A percentile compares a stretch with the other conserved stretches of the same genome.
Conservation (phyloP, 2,113 vertebrate genomes). For the Geococcyx californianus region DNA sequence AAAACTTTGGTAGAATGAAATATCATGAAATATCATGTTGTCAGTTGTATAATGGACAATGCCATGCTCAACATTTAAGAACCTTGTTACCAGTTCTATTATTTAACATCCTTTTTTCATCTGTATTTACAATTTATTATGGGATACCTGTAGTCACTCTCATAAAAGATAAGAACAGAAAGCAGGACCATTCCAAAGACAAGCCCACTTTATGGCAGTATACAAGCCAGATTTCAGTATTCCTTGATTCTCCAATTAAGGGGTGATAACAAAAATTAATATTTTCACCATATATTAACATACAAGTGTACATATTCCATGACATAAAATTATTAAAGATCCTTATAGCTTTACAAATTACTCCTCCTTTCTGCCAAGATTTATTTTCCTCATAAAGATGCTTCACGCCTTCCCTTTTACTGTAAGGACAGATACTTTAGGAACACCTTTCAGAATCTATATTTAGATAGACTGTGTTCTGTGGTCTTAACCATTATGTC, state of each 20-base stretch:
- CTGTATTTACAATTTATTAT: background rate
- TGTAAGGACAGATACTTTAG: background rate
- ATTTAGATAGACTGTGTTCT: background rate
- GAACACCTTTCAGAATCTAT: background rate
- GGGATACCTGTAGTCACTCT: background rate
- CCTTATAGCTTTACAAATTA: background rate
- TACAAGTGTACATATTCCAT: background rate
- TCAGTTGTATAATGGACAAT: background rate
- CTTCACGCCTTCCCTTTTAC: background rate
- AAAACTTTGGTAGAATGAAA: background rate
- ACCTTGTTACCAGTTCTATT: background rate
- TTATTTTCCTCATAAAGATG: background rate
- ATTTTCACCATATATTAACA: background rate
- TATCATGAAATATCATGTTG: background rate
- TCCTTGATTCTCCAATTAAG: background rate
- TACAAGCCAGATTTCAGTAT: background rate
- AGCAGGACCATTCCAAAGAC: background rate
- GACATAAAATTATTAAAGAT: background rate
- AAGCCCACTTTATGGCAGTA: background rate
- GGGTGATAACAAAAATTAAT: background rate
- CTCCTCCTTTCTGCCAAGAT: background rate
- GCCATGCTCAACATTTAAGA: background rate
- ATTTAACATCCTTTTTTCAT: background rate
- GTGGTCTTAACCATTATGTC: background rate
- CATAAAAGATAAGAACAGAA: background rate